Base-by-base conservation (phyloP, 2,888 invertebrate genomes). In the Peribatodes rhomboidaria region DNA sequence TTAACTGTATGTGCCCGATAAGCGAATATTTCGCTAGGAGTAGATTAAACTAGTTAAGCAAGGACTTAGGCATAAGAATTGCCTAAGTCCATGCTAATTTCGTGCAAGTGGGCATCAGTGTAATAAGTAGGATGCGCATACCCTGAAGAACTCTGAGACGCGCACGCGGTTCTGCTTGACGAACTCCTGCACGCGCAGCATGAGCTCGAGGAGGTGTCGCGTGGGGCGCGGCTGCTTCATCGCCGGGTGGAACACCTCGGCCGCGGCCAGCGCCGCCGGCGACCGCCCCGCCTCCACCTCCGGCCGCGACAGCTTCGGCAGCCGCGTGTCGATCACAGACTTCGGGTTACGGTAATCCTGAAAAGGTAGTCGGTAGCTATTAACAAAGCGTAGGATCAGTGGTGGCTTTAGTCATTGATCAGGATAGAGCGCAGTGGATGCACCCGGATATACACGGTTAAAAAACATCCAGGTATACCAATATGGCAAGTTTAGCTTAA, bases 71-170 rank as follows among this genome's bases (percentile, higher is more conserved):
- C n/a, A n/a, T n/a, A n/a, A n/a, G n/a, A n/a, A n/a, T n/a, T n/a
- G n/a, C n/a, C n/a, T n/a, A n/a, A n/a, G n/a, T n/a, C n/a, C n/a
- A n/a, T n/a, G n/a, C n/a, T n/a, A n/a, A n/a, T n/a, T n/a, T n/a
- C n/a, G n/a, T n/a, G n/a, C n/a, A n/a, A n/a, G n/a, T n/a, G n/a
- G n/a, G n/a, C n/a, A n/a, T 27, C 27, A 27, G 27, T 6, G 3
- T 6, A 27, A 6, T 27, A 4, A 27, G 20, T 8, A 11, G 9
- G n/a, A 8, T 42, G 20, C 4, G 18, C 74, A 67, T 31, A 96
- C 96, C 88, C 95, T 94, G 66, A 97, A 95, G 79, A 96, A 97
- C 77, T 96, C 95, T 0, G 94, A 93, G 33, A 96, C 94, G 49
- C 96, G 91, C 55, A 97, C 86, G 52, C 95, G 89, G 74, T 95